Base-by-base conservation (phyloP, 2,888 invertebrate species). In the Caenorhabditis drosophilae region DNA sequence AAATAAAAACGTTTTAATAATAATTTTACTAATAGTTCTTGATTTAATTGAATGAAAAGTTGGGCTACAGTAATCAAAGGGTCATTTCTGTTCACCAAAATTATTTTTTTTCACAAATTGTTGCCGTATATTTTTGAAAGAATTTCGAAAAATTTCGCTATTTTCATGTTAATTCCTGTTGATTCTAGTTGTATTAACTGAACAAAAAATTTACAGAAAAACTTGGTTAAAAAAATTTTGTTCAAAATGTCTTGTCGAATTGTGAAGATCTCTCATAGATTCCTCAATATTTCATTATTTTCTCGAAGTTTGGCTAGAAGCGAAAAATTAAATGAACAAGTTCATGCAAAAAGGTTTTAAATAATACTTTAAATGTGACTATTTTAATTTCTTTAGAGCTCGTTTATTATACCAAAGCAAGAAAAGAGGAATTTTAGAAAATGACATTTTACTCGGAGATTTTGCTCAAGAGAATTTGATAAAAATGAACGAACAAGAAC, bases 381-480 rank as follows among this genome's bases (percentile, higher is more conserved):
- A 15, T 23, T 23, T 46, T 34, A 27, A 25, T 18, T 27, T 41
- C 56, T 67, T 47, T 45, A 75, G 80, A 58, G 68, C 77, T 4
- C 67, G 77, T 2, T 69, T 81, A 11, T 61, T 47, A 74, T 80
- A 67, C 77, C 80, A 59, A 76, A 81, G 63, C 71, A 78, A 56
- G 79, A 85, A 79, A 73, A 74, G 78, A 62, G 83, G 76, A 73
- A 84, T 83, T 36, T 64, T 81, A 22, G 83, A 83, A 53, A 81
- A 79, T 57, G 81, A 83, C 61, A 83, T 83, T 42, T 50, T 83
- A 4, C 67, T 82, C 7, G 82, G 81, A 79, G 80, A 75, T n/a
- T 84, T 84, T 48, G 83, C 82, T 12, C 72, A 78, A 20, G 26
- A 67, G 38, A 63, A 79, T 27, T 57, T 83, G 18, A 23, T 31